A percentile compares a stretch with the other conserved stretches of the same genome.
phyloP scores from a whole-genome alignment of 1,140 invertebrate species.

The Drosophila tani region DNA sequence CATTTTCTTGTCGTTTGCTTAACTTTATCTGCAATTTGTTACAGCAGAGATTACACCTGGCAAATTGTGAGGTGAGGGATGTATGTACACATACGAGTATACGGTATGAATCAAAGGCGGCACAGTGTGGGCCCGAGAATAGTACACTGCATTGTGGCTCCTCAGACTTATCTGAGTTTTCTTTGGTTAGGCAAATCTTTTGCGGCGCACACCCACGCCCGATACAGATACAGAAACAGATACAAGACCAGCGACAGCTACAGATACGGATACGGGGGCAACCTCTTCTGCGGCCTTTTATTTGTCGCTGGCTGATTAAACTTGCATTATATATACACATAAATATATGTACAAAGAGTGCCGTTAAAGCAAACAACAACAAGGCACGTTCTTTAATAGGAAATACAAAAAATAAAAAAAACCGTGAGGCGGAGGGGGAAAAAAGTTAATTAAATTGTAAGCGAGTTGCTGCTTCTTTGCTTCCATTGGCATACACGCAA shows the following conservation, averaged over 20 bases:
- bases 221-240: conserved; percentile 6
- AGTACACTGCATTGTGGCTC: conserved; percentile 54
- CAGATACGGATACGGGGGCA: conserved; percentile 30
- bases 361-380: conserved; percentile 74
- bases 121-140: conserved; percentile 31
- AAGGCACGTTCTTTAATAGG: conserved; percentile 71
- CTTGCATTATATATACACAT: conserved; percentile 72
- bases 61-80: conserved; percentile 36
- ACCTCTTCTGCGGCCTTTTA: conserved; percentile 33
- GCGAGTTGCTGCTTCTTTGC: conserved; percentile 26
- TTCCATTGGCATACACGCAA: conserved; percentile 59
- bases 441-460: conserved; percentile 82
- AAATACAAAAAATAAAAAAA: conserved; percentile 55
- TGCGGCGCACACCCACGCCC: conserved; percentile 27
- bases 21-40: conserved; percentile 73
- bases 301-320: conserved; percentile 80
- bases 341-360: conserved; percentile 64
- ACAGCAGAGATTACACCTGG: conserved; percentile 75
- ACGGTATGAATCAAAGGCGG: conserved; percentile 60
- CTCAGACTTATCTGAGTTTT: conserved; percentile 61
- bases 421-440: background rate
- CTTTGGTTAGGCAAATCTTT: conserved; percentile 72
- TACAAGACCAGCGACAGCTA: background rate
- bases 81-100: background rate
- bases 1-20: conserved; percentile 76